phyloP scores from a whole-genome alignment of 2,113 vertebrate species.

The Calypte anna region DNA sequence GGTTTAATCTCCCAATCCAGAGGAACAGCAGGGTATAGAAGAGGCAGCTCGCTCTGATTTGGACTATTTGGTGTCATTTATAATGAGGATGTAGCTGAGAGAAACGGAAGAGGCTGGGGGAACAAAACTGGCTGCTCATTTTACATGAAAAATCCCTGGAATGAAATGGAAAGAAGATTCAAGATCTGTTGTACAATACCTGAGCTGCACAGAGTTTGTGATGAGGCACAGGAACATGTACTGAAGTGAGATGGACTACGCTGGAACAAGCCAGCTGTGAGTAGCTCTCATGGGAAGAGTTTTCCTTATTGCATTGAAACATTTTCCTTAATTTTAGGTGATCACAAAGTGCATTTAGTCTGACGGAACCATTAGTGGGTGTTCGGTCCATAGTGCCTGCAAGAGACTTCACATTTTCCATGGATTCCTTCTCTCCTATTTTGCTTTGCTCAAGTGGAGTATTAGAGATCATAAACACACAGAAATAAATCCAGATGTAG shows the following conservation, averaged over 20 bases:
- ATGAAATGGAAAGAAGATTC: neutral
- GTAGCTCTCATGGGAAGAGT: neutral
- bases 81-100: neutral
- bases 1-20: neutral
- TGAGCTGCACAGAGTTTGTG: neutral
- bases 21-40: neutral
- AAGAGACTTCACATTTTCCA: constrained; percentile 10
- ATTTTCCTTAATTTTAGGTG: constrained; percentile 40
- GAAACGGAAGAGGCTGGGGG: neutral
- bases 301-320: neutral
- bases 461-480: neutral
- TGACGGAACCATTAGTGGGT: constrained; percentile 53
- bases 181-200: neutral
- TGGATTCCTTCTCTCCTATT: neutral
- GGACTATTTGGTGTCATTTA: neutral
- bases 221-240: neutral
- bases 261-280: neutral
- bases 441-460: neutral
- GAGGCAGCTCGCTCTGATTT: neutral
- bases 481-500: neutral
- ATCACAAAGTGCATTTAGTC: constrained; percentile 77
- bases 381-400: constrained; percentile 66
- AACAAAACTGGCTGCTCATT: neutral
- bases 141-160: neutral
- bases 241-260: neutral